Percentiles rank a stretch among this genome's conserved stretches.
phyloP scores from a whole-genome alignment of 2,888 invertebrate species.

The Cephus nigrinus region DNA sequence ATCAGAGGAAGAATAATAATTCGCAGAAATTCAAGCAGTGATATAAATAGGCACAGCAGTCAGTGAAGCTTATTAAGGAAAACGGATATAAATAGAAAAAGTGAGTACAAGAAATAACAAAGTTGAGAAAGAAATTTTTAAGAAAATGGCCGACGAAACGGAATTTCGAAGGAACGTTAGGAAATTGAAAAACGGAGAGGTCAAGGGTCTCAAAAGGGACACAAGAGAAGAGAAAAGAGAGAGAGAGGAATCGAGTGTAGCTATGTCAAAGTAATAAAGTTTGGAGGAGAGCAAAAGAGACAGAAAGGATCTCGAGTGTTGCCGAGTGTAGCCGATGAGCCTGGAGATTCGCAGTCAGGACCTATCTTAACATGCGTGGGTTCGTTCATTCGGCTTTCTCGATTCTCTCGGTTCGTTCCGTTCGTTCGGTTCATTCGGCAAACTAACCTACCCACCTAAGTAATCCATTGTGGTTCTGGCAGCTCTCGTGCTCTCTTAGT shows the following conservation, averaged over 20 bases:
- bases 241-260: neutral
- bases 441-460: slow-evolving; percentile 63
- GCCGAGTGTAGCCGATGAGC: slow-evolving; percentile 26
- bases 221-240: neutral
- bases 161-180: neutral
- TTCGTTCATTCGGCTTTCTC: slow-evolving; percentile 24
- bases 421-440: slow-evolving; percentile 48
- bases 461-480: slow-evolving; percentile 58
- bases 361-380: slow-evolving; percentile 62
- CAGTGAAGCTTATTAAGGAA: neutral
- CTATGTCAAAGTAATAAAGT: neutral
- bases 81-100: neutral
- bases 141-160: neutral
- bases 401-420: slow-evolving; percentile 10
- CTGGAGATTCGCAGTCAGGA: slow-evolving; percentile 44
- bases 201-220: neutral
- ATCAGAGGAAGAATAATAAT: neutral
- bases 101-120: too few relatives aligned
- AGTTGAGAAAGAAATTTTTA: neutral
- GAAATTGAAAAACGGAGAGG: neutral
- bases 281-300: neutral
- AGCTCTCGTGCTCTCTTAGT: slow-evolving; percentile 52
- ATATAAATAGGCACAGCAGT: neutral
- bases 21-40: neutral
- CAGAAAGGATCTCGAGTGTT: neutral